Conservation (phyloP, 2,113 vertebrate species). For the Apeltes quadracus region DNA sequence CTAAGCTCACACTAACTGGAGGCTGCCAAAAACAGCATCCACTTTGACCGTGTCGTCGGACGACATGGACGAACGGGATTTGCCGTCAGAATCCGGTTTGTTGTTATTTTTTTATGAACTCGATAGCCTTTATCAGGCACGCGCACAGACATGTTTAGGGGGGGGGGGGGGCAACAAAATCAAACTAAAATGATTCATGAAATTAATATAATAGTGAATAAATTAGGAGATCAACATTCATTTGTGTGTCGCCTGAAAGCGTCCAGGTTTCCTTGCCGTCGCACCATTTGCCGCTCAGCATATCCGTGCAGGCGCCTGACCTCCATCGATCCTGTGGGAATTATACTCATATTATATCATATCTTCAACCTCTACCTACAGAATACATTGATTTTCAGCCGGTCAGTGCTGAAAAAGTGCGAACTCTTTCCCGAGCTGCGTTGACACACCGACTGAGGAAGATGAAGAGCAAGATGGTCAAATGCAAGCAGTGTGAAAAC, state of each 20-base stretch:
- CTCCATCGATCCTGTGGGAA: neutral
- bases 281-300: too few species aligned
- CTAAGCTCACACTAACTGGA: constrained; percentile 71
- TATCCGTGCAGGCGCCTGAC: too few species aligned
- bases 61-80: constrained; percentile 88
- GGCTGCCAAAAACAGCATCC: constrained; percentile 79
- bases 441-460: constrained; percentile 87
- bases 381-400: constrained; percentile 75
- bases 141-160: too few species aligned
- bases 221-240: too few species aligned
- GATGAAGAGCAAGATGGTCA: constrained; percentile 87
- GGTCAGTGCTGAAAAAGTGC: constrained; percentile 76
- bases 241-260: too few species aligned
- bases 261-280: too few species aligned
- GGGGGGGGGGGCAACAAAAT: too few species aligned
- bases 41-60: constrained; percentile 87
- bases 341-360: neutral
- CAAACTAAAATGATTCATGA: too few species aligned
- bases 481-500: constrained; percentile 92
- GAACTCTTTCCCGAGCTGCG: constrained; percentile 81
- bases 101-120: neutral
- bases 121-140: neutral
- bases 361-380: constrained; percentile 44
- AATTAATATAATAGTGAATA: too few species aligned
- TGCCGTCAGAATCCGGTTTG: constrained; percentile 77